Evolutionary conservation across 2,113 vertebrate genomes (phyloP).

Genomic region (Malurus alboscapulatus): DNA sequence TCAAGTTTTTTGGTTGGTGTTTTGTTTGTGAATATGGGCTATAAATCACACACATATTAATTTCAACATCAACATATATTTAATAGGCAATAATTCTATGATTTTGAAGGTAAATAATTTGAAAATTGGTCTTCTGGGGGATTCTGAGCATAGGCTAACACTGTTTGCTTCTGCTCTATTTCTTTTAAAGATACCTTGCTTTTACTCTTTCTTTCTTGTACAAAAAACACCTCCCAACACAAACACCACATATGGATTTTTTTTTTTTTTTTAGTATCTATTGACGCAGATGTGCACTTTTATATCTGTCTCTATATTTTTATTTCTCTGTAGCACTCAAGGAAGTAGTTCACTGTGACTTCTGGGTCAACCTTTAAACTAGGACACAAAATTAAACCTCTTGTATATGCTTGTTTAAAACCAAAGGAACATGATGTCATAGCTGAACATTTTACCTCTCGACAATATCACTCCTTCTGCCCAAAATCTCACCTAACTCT

Average conservation of each 20-base stretch:
- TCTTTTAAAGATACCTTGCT: not conserved
- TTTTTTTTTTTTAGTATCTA: not conserved
- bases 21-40: not conserved
- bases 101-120: not conserved
- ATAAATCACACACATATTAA: not conserved
- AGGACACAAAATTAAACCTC: not conserved
- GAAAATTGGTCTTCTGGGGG: not conserved
- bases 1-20: not conserved
- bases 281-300: not conserved
- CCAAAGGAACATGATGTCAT: not conserved
- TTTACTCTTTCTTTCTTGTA: not conserved
- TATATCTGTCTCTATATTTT: not conserved
- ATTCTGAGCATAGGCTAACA: not conserved
- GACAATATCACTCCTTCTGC: not conserved
- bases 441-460: not conserved
- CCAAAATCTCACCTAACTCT: not conserved
- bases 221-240: not conserved
- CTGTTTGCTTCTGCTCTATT: not conserved
- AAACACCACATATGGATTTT: not conserved
- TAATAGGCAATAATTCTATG: not conserved
- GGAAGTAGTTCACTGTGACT: not conserved
- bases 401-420: not conserved
- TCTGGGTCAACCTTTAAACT: not conserved
- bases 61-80: not conserved
- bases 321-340: not conserved